Conservation (phyloP, 2,113 vertebrate genomes). For the Tringa solitaria region DNA sequence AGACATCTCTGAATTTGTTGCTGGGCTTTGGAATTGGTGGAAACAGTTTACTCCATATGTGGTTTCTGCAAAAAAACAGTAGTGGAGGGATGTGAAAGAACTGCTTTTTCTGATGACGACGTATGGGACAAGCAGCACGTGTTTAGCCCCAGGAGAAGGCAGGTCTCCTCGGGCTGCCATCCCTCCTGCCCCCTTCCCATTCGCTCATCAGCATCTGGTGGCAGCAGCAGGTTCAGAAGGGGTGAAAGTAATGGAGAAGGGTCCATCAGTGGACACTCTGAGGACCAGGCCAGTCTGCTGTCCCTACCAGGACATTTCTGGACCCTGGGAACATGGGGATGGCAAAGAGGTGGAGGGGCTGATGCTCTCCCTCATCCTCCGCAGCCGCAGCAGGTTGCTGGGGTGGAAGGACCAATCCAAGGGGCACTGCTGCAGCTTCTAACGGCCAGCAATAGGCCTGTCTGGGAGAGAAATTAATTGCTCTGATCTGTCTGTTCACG, state of each 20-base stretch:
- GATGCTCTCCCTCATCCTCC: neutral
- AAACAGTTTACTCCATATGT: slow-evolving; percentile 56
- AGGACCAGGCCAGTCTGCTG: neutral
- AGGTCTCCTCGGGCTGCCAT: neutral
- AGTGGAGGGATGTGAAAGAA: neutral
- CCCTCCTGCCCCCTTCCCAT: neutral
- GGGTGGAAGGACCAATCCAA: neutral
- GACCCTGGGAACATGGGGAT: neutral
- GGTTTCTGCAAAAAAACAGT: slow-evolving; percentile 35
- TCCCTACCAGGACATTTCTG: neutral
- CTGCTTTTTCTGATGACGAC: neutral
- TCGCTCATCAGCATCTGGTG: fast-evolving
- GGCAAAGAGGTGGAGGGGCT: neutral
- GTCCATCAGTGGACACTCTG: neutral
- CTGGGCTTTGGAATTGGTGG: slow-evolving; percentile 69
- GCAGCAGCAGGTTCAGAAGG: neutral
- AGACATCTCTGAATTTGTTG: slow-evolving; percentile 48
- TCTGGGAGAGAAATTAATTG: neutral
- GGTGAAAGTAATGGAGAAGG: fast-evolving
- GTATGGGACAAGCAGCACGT: fast-evolving
- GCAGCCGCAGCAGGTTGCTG: neutral
- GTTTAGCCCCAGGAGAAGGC: neutral
- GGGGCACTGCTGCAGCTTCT: fast-evolving
- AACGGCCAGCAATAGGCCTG: neutral
- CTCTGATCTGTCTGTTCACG: neutral